A percentile compares a stretch with the other conserved stretches of the same genome.
Evolutionary conservation across 2,888 invertebrate species (phyloP).

Genomic region (Phortica magna): DNA sequence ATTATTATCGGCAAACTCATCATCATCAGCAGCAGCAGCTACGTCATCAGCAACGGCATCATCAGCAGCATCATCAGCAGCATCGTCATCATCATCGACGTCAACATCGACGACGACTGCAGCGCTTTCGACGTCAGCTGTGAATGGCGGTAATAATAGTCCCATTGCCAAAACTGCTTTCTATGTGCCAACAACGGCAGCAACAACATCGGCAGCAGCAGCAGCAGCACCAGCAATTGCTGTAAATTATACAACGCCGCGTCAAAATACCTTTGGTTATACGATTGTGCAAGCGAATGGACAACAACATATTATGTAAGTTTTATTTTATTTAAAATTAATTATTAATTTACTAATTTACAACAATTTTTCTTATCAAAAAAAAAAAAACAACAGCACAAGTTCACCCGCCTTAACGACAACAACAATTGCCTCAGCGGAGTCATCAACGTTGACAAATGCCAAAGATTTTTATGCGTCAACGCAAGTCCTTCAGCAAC

Average conservation of each 20-base stretch:
- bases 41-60: no score
- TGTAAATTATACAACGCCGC: slow-evolving; percentile 37
- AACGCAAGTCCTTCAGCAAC: slow-evolving; percentile 44
- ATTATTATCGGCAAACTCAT: slow-evolving; percentile 55
- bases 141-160: slow-evolving; percentile 73
- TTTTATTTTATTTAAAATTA: slow-evolving; percentile 2
- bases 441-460: slow-evolving; percentile 36
- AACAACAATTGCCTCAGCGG: slow-evolving; percentile 19
- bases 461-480: background rate
- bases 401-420: slow-evolving; percentile 11
- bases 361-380: background rate
- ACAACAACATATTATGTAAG: slow-evolving; percentile 55
- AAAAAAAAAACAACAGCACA: background rate
- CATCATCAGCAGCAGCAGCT: slow-evolving; percentile 24
- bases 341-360: background rate
- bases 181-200: slow-evolving; percentile 48
- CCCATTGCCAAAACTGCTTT: slow-evolving; percentile 64
- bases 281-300: slow-evolving; percentile 37
- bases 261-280: slow-evolving; percentile 38
- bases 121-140: slow-evolving; percentile 52
- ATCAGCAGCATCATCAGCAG: slow-evolving; percentile 40
- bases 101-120: slow-evolving; percentile 44
- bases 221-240: slow-evolving; percentile 11
- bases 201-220: slow-evolving; percentile 35
- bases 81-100: slow-evolving; percentile 61